These are phyloP conservation scores for Eumacrocentrus americanus DNA, from an alignment of 2,888 invertebrate genomes.

Conservation along the genomic window DNA sequence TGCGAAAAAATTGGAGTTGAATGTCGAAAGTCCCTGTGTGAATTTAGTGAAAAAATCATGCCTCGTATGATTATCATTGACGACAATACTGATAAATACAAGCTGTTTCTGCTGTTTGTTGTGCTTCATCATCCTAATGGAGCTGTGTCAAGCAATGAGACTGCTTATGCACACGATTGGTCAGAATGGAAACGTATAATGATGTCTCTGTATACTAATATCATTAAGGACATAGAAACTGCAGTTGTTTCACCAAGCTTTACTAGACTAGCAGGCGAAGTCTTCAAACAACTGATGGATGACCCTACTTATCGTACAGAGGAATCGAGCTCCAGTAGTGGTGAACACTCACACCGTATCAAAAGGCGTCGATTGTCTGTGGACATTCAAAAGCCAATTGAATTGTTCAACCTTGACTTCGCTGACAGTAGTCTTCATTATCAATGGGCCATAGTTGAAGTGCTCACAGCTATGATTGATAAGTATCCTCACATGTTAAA, in stretches of 20 bases:
- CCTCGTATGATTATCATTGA: conserved; percentile 60
- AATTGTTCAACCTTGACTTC: conserved; percentile 51
- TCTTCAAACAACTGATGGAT: conserved; percentile 56
- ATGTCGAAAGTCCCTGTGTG: conserved; percentile 63
- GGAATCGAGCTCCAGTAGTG: conserved; percentile 21
- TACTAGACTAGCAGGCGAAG: conserved; percentile 49
- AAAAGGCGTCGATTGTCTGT: conserved; percentile 51
- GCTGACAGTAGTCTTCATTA: conserved; percentile 51
- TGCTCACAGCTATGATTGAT: conserved; percentile 55
- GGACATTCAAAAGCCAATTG: conserved; percentile 42
- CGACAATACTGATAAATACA: conserved; percentile 56
- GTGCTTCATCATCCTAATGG: conserved; percentile 65
- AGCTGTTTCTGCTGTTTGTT: conserved; percentile 64
- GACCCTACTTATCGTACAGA: conserved; percentile 32
- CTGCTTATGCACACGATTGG: conserved; percentile 59
- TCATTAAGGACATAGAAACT: conserved; percentile 51
- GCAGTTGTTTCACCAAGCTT: conserved; percentile 42
- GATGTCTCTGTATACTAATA: conserved; percentile 55
- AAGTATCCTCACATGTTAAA: conserved; percentile 60
- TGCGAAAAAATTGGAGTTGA: conserved; percentile 64
- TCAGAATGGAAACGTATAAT: conserved; percentile 61
- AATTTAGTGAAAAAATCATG: conserved; percentile 64
- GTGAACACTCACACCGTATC: conserved; percentile 33
- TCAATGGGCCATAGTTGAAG: conserved; percentile 60
- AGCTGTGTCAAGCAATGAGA: conserved; percentile 46